Percentiles rank a stretch among this genome's conserved stretches.
Evolutionary conservation across 2,113 vertebrate genomes (phyloP).

Genomic region (Craseonycteris thonglongyai): DNA sequence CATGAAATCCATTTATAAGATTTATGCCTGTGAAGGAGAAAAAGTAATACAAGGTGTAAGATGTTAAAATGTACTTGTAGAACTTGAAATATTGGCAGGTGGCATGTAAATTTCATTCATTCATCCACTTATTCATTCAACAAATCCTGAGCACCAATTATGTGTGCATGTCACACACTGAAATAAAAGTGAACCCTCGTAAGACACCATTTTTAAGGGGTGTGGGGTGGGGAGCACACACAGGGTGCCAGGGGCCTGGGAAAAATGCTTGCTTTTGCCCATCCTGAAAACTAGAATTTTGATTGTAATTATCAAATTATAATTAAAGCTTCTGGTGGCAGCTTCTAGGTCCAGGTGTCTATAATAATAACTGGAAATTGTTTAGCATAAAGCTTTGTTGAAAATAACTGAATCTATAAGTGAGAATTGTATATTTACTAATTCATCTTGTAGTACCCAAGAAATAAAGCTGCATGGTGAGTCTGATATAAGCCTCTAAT

Average conservation of each 20-base stretch:
- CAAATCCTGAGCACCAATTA: constrained; percentile 16
- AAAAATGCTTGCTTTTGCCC: not conserved
- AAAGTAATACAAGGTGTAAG: constrained; percentile 44
- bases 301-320: not conserved
- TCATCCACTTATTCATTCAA: constrained; percentile 2
- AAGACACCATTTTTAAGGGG: not conserved
- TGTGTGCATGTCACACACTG: not conserved
- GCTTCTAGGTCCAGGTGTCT: not conserved
- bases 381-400: not conserved
- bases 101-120: constrained; percentile 10
- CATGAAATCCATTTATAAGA: constrained; percentile 63
- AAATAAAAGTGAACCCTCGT: not conserved
- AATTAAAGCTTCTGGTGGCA: not conserved
- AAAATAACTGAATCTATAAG: not conserved
- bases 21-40: constrained; percentile 55
- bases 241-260: not conserved
- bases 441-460: not conserved
- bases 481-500: not conserved
- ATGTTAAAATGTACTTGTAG: constrained; percentile 54
- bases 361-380: not conserved
- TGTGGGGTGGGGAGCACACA: not conserved
- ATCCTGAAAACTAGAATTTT: not conserved
- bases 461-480: not conserved
- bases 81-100: constrained; percentile 25
- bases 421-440: not conserved